Conservation (phyloP, 2,888 invertebrate genomes). For the Watsonalla cultraria region DNA sequence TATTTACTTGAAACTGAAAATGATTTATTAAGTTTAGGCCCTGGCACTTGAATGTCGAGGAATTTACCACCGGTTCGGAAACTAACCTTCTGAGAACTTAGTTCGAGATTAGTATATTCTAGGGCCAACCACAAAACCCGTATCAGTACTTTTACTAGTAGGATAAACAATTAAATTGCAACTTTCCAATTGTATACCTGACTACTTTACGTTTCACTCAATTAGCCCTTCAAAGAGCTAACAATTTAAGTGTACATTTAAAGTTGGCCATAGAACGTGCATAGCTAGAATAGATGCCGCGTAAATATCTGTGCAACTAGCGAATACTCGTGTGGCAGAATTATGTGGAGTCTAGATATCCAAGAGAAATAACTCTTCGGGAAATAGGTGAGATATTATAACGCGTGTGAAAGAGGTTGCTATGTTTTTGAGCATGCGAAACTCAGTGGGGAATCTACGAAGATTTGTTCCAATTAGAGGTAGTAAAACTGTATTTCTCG, state of each 20-base stretch:
- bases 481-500: too few relatives aligned
- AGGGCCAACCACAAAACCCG: too few relatives aligned
- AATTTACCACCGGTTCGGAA: too few relatives aligned
- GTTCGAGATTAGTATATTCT: too few relatives aligned
- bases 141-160: too few relatives aligned
- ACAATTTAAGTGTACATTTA: constrained; percentile 12
- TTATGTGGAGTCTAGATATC: constrained; percentile 7
- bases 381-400: not conserved
- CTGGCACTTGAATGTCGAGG: too few relatives aligned
- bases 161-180: not conserved
- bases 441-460: too few relatives aligned
- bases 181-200: not conserved
- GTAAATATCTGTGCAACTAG: constrained; percentile 5
- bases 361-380: not conserved
- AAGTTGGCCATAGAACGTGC: constrained; percentile 18
- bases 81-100: too few relatives aligned
- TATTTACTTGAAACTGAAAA: too few relatives aligned
- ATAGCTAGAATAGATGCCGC: constrained; percentile 5
- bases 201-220: not conserved
- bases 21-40: too few relatives aligned
- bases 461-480: too few relatives aligned
- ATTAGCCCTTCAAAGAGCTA: constrained; percentile 7
- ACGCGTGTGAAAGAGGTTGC: not conserved
- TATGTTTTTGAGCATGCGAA: too few relatives aligned
- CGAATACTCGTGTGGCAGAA: constrained; percentile 14